Evolutionary conservation across 2,888 invertebrate genomes (phyloP), one percentile per base, ranked within the genome.

Genomic region (Spisula subtruncata): DNA sequence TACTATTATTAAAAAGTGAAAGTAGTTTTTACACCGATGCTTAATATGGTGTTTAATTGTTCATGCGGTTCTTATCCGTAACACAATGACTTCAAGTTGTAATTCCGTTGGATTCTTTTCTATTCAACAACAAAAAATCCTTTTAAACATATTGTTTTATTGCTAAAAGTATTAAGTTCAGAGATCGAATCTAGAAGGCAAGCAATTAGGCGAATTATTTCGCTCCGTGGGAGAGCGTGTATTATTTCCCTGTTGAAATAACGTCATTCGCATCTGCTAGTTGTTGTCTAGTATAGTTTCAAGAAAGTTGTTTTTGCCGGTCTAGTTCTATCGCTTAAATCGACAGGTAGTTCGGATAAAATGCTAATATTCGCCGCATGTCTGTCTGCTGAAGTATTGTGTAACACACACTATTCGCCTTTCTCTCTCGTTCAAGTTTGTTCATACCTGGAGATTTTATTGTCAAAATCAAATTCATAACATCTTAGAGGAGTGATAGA

Each of bases 381-480:
- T 12, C 18, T 35, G 35, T 75, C 75, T 75, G 32, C 14, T 0
- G 16, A 25, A 25, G 60, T 66, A 66, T 66, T 66, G 60, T 66
- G 8, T n/a, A 56, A 56, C 4, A 25, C 25, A 66, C 25, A 6
- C 10, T 66, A 51, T 51, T 51, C 51, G 12, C 25, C 41, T 8
- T 66, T n/a, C 25, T 25, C 25, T 25, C n/a, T 66, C 60, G 60
- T 66, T n/a, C 25, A 25, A n/a, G 10, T 25, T 66, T 66, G 60
- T 25, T n/a, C 6, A 4, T 66, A 25, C 60, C 60, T 66, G n/a
- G 10, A 25, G 25, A 25, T 0, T 66, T 66, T 66, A 66, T 66
- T 66, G 60, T 66, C 25, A 66, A 66, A 66, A 66, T 66, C n/a
- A 25, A 66, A 66, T 66, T 66, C 60, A 66, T 66, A 10, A 66